Conservation (phyloP, 2,797 vertebrate species). For the Chrosomus eos region DNA sequence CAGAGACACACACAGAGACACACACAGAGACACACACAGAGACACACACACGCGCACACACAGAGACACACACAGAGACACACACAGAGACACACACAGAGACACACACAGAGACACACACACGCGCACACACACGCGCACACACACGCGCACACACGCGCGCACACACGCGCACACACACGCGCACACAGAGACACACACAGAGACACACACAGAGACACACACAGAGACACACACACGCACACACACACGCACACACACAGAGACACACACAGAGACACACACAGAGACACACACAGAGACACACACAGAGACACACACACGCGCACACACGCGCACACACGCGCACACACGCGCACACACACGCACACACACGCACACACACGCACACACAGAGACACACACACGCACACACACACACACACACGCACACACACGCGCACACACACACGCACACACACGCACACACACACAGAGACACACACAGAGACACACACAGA, state of each 20-base stretch:
- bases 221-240: conserved; percentile 11
- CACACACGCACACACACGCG: too few species aligned
- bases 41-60: conserved; percentile 30
- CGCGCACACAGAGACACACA: not conserved
- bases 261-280: conserved; percentile 30
- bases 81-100: not conserved
- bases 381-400: not conserved
- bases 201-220: not conserved
- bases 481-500: too few species aligned
- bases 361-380: not conserved
- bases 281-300: not conserved
- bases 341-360: not conserved
- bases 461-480: too few species aligned
- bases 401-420: not conserved
- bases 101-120: not conserved
- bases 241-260: too few species aligned
- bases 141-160: not conserved
- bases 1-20: too few species aligned
- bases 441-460: conserved; percentile 12
- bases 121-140: not conserved
- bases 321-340: not conserved
- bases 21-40: too few species aligned
- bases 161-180: not conserved
- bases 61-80: too few species aligned
- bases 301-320: conserved; percentile 12